These are phyloP conservation scores for Cyanoderma ruficeps DNA, from an alignment of 2,113 vertebrate species.

Conservation along the genomic window DNA sequence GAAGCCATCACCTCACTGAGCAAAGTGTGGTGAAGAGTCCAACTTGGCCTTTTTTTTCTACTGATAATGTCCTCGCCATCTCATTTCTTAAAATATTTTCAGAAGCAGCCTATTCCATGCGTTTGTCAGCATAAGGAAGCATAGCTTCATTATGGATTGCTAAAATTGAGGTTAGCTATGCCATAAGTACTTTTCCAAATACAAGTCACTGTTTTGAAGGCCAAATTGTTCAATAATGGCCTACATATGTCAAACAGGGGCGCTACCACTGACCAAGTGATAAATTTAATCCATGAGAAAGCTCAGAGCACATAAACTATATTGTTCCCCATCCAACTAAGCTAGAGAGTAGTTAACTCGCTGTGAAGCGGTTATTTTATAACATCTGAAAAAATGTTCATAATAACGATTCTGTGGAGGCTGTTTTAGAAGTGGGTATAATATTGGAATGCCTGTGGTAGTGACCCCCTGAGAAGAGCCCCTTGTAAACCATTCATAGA, in stretches of 20 bases:
- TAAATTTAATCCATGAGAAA: slow-evolving; percentile 62
- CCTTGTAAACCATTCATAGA: slow-evolving; percentile 64
- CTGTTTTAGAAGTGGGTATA: slow-evolving; percentile 44
- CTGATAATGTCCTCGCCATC: background rate
- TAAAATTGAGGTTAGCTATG: background rate
- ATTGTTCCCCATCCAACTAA: slow-evolving; percentile 36
- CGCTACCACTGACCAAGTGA: slow-evolving; percentile 53
- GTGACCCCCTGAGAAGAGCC: slow-evolving; percentile 39
- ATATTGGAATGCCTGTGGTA: slow-evolving; percentile 51
- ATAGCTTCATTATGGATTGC: slow-evolving; percentile 2
- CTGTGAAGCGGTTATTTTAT: slow-evolving; percentile 42
- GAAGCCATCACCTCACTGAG: background rate
- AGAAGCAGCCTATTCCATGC: background rate
- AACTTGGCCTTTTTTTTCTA: background rate
- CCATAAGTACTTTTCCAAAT: slow-evolving; percentile 31
- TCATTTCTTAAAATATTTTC: background rate
- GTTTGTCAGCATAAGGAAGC: background rate
- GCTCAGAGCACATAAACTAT: slow-evolving; percentile 57
- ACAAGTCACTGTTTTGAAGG: slow-evolving; percentile 25
- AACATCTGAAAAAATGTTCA: slow-evolving; percentile 60
- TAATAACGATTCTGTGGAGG: slow-evolving; percentile 31
- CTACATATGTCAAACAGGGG: slow-evolving; percentile 56
- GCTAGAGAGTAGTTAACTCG: slow-evolving; percentile 42
- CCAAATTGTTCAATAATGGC: slow-evolving; percentile 49
- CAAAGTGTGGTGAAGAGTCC: background rate